Conservation (phyloP, 2,888 invertebrate species). For the Cinara cedri region DNA sequence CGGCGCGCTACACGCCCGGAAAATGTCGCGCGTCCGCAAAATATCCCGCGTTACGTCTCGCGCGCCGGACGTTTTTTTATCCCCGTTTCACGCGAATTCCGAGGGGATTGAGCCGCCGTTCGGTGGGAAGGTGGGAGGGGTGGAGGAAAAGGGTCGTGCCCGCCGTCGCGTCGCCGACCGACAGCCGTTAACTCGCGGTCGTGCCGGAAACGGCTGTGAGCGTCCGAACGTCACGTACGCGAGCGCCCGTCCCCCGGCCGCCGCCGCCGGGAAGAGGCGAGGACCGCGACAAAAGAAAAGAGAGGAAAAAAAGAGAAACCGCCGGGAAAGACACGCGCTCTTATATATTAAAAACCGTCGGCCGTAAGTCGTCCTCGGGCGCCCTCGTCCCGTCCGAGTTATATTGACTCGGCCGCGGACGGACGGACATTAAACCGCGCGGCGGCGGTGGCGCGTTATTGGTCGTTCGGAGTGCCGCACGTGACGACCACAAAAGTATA, state of each 20-base stretch:
- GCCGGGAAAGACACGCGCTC: slow-evolving; percentile 10
- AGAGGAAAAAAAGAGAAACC: background rate
- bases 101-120: background rate
- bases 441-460: slow-evolving; percentile 13
- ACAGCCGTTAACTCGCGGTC: slow-evolving; percentile 9
- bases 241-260: too few relatives aligned
- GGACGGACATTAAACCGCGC: slow-evolving; percentile 12
- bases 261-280: background rate
- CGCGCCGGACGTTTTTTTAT: too few relatives aligned
- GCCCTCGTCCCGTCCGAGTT: background rate
- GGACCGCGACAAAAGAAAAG: slow-evolving; percentile 19
- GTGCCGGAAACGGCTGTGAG: background rate
- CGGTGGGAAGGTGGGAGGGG: background rate
- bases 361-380: slow-evolving; percentile 6
- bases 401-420: slow-evolving; percentile 1
- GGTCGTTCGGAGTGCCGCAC: slow-evolving; percentile 31
- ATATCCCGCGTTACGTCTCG: too few relatives aligned
- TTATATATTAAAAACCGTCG: slow-evolving; percentile 46
- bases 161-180: slow-evolving; percentile 4
- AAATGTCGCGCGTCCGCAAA: background rate
- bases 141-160: slow-evolving; percentile 29
- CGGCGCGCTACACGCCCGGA: background rate
- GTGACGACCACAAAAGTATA: slow-evolving; percentile 27
- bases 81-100: too few relatives aligned
- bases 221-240: background rate